Evolutionary conservation across 1,140 invertebrate genomes (phyloP).

Genomic region (Trachymyrmex septentrionalis): DNA sequence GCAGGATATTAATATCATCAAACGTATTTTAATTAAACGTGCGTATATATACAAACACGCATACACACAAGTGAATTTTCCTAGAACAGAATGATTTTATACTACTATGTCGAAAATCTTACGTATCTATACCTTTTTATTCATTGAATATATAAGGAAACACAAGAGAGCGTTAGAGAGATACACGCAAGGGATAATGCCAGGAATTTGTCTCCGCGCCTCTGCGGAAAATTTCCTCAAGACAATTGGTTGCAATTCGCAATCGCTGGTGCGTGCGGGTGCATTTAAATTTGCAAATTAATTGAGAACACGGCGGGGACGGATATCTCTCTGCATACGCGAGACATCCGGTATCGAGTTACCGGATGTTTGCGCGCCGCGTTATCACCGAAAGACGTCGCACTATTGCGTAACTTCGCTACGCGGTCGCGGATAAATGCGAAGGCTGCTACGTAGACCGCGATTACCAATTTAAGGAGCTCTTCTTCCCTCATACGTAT

Average conservation of each 20-base stretch:
- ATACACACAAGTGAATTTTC: background rate
- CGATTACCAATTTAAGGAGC: constrained; percentile 71
- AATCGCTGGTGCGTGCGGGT: constrained; percentile 52
- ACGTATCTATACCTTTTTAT: background rate
- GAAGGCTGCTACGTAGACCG: constrained; percentile 52
- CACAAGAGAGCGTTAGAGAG: background rate
- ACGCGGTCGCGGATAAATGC: constrained; percentile 26
- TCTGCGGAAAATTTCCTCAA: constrained; percentile 6
- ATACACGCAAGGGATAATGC: background rate
- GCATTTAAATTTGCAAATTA: constrained; percentile 77
- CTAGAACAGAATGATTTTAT: background rate
- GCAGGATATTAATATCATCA: background rate
- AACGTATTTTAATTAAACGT: constrained; percentile 17
- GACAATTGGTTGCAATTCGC: constrained; percentile 28
- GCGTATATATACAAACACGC: background rate
- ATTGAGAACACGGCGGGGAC: constrained; percentile 50
- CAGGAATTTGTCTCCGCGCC: background rate
- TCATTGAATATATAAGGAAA: background rate
- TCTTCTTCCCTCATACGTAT: constrained; percentile 67
- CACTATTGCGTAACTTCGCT: constrained; percentile 28
- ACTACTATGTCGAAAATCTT: background rate
- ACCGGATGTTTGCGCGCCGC: constrained; percentile 69
- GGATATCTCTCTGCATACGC: constrained; percentile 66
- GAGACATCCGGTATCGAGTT: constrained; percentile 70
- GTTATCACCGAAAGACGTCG: constrained; percentile 61